Evolutionary conservation across 2,888 invertebrate genomes (phyloP).

Genomic region (Aporophyla lueneburgensis): DNA sequence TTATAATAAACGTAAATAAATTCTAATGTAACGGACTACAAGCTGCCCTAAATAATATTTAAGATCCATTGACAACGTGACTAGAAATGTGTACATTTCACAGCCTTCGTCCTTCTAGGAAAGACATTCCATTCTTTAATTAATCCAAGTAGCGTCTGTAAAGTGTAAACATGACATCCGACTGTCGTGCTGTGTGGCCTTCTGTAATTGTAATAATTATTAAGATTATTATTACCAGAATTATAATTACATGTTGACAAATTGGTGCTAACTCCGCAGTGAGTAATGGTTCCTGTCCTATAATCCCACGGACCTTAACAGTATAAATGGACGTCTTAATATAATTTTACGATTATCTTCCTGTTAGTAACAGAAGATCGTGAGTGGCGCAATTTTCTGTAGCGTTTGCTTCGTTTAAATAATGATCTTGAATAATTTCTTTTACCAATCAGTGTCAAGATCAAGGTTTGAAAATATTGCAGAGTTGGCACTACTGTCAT

Average conservation of each 20-base stretch:
- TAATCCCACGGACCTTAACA: constrained; percentile 32
- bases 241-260: constrained; percentile 67
- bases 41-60: constrained; percentile 52
- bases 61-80: constrained; percentile 49
- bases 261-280: constrained; percentile 58
- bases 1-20: constrained; percentile 16
- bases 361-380: constrained; percentile 19
- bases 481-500: not conserved
- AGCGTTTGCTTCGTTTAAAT: not conserved
- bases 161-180: constrained; percentile 55
- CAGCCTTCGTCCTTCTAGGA: constrained; percentile 57
- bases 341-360: constrained; percentile 57
- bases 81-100: constrained; percentile 48
- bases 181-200: constrained; percentile 62
- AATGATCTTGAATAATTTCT: not conserved
- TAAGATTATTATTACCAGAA: constrained; percentile 61
- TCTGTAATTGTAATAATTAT: constrained; percentile 55
- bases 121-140: constrained; percentile 67
- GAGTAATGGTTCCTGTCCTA: constrained; percentile 59
- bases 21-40: constrained; percentile 31
- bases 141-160: constrained; percentile 61
- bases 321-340: constrained; percentile 46
- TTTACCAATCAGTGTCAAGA: constrained; percentile 4
- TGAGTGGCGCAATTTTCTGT: constrained; percentile 1
- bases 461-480: not conserved